phyloP scores from a whole-genome alignment of 2,888 invertebrate genomes.

The Lycocerus yunnanus region DNA sequence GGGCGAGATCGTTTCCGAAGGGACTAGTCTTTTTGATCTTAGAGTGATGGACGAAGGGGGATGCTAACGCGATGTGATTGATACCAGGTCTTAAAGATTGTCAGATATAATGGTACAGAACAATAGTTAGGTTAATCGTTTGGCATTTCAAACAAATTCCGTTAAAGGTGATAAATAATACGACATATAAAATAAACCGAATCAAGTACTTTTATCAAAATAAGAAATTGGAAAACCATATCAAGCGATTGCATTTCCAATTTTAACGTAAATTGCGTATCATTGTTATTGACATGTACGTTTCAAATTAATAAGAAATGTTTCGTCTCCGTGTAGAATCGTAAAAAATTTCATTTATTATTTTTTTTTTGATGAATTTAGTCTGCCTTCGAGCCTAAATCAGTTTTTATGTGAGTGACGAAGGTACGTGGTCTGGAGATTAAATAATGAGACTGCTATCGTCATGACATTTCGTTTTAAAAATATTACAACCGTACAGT shows the following conservation, averaged over 20 bases:
- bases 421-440: not conserved
- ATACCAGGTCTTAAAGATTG: slow-evolving; percentile 48
- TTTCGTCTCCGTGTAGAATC: not conserved
- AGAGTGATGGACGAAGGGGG: slow-evolving; percentile 44
- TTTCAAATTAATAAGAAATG: not conserved
- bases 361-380: not conserved
- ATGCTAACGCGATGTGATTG: slow-evolving; percentile 47
- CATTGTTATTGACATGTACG: not conserved
- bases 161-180: not conserved
- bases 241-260: not conserved
- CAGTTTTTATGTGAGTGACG: not conserved
- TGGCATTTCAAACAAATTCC: not conserved
- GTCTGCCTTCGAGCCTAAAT: not conserved
- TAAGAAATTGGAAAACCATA: not conserved
- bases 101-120: slow-evolving; percentile 39
- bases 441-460: not conserved
- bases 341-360: not conserved
- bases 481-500: not conserved
- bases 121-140: not conserved
- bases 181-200: not conserved
- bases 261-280: not conserved
- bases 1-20: slow-evolving; percentile 34
- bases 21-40: slow-evolving; percentile 42
- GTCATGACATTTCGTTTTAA: not conserved
- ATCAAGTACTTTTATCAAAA: not conserved